These are phyloP conservation scores for Eulithis testata DNA, from an alignment of 2,888 invertebrate genomes.

Conservation along the genomic window DNA sequence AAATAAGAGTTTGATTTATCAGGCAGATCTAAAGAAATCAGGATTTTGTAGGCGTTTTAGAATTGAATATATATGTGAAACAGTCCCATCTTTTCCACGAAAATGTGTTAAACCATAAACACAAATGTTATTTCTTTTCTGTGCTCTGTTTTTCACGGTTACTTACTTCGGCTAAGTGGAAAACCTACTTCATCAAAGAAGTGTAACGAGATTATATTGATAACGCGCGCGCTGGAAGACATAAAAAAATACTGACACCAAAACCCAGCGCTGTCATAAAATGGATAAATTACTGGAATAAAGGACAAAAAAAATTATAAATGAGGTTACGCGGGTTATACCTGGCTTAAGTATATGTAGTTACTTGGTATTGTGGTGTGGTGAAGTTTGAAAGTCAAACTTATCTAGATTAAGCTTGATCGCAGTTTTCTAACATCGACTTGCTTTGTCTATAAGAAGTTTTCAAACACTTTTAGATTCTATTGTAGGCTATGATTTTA, in stretches of 20 bases:
- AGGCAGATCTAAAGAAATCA: not conserved
- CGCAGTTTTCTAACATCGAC: slow-evolving; percentile 10
- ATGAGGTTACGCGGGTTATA: slow-evolving; percentile 36
- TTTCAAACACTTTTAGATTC: not conserved
- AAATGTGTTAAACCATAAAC: not conserved
- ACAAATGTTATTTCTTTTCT: not conserved
- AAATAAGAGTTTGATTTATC: not conserved
- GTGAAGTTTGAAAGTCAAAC: slow-evolving; percentile 18
- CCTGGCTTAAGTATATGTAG: slow-evolving; percentile 12
- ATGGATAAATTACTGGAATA: slow-evolving; percentile 36
- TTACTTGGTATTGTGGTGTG: slow-evolving; percentile 8
- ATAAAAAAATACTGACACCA: slow-evolving; percentile 33
- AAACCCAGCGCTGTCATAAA: slow-evolving; percentile 38
- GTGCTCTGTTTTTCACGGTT: not conserved
- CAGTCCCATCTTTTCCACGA: not conserved
- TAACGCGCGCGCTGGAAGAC: slow-evolving; percentile 24
- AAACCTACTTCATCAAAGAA: slow-evolving; percentile 24
- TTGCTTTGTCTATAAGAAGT: slow-evolving; percentile 1
- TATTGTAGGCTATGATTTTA: not conserved
- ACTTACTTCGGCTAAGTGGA: slow-evolving; percentile 15
- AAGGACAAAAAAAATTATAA: slow-evolving; percentile 39
- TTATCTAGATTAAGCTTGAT: slow-evolving; percentile 12
- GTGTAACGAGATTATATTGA: slow-evolving; percentile 32
- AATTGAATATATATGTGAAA: not conserved
- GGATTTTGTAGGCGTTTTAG: not conserved